A percentile compares a stretch with the other conserved stretches of the same genome.
These are phyloP conservation scores for Phania funesta DNA, from an alignment of 2,888 invertebrate species.

Conservation along the genomic window DNA sequence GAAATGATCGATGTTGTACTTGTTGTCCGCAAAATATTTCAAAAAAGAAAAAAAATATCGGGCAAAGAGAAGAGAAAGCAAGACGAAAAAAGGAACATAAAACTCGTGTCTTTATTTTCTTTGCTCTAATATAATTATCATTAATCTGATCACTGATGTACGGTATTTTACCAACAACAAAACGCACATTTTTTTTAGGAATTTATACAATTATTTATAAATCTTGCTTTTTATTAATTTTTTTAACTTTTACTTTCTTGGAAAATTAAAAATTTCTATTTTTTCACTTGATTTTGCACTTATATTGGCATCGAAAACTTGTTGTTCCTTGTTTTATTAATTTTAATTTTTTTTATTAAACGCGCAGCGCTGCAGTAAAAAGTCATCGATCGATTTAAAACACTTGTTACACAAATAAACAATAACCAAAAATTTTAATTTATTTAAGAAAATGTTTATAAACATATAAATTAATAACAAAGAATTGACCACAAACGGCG, in stretches of 20 bases:
- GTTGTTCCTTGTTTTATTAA: conserved; percentile 13
- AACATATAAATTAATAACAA: background rate
- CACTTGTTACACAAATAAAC: background rate
- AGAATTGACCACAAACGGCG: conserved; percentile 45
- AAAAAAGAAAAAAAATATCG: background rate
- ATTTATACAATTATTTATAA: too few species aligned
- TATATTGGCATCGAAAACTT: background rate
- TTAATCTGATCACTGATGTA: too few species aligned
- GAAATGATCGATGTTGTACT: background rate
- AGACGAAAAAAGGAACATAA: background rate
- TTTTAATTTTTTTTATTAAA: conserved; percentile 36
- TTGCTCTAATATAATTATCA: too few species aligned
- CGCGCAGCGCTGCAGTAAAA: background rate
- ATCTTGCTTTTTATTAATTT: background rate
- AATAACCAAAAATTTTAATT: conserved; percentile 13
- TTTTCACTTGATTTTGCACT: too few species aligned
- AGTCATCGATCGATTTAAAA: conserved; percentile 14
- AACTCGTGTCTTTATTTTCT: conserved; percentile 27
- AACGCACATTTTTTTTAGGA: too few species aligned
- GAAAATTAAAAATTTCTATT: too few species aligned
- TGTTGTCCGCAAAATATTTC: conserved; percentile 17
- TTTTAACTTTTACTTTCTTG: background rate
- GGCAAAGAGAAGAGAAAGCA: background rate
- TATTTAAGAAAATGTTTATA: conserved; percentile 1
- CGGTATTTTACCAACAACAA: too few species aligned